Base-by-base conservation (phyloP, 2,113 vertebrate genomes). In the Varanus komodoensis region DNA sequence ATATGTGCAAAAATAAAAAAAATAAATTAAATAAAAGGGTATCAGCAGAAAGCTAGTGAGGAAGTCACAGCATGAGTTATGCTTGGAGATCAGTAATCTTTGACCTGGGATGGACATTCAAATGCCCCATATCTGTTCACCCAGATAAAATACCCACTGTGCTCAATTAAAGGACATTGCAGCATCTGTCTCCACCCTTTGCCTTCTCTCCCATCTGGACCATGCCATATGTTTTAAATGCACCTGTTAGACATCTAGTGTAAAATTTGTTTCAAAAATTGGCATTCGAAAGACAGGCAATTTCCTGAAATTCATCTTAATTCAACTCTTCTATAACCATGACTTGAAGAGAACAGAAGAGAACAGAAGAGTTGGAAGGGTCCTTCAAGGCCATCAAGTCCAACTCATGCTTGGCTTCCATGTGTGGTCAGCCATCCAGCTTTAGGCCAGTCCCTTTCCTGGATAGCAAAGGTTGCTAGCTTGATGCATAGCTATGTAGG, bases 281-380 rank as follows among this genome's bases (percentile, higher is more conserved):
- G 57, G 2, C 57, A 61, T 14, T 14, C 14, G 57, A 61, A 14
- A 61, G 11, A 61, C 9, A 48, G 44, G 27, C 77, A 23, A 8
- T 88, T 91, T 82, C 79, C 94, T 88, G 61, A 86, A 50, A 87
- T 88, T 89, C 89, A 93, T 23, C 89, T 90, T 90, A 83, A 44
- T 77, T 87, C 87, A 94, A 88, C 89, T 91, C 92, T 87, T 96
- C 64, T 77, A 89, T 34, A 75, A 91, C 92, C 82, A 82, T 68
- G 91, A 89, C 92, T 92, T 92, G 95, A 94, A n/a, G n/a, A n/a
- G n/a, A n/a, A n/a, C n/a, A n/a, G n/a, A n/a, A n/a, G n/a, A n/a
- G n/a, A n/a, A n/a, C n/a, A n/a, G n/a, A n/a, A n/a, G n/a, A n/a
- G n/a, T n/a, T n/a, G n/a, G n/a, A n/a, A 44, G 38, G 38, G 38